Base-by-base conservation (phyloP, 2,113 vertebrate genomes). In the Xyliphius kryptos region DNA sequence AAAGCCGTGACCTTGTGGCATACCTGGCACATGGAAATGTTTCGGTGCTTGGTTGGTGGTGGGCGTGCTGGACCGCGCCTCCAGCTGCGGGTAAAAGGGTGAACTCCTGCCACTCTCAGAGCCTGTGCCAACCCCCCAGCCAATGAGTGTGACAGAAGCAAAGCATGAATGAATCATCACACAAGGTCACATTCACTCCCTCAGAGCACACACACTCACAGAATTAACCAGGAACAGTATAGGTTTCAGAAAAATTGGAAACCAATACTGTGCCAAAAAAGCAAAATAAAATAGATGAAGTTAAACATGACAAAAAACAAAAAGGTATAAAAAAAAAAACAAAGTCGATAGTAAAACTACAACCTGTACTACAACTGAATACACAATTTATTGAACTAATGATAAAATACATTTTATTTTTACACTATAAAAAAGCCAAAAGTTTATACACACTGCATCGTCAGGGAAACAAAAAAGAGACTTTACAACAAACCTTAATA, bases 21-120 rank as follows among this genome's bases (percentile, higher is more conserved):
- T 97, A 98, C 96, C 96, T 97, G 96, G 96, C 79, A 98, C 90
- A 89, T 98, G 96, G 87, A 98, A 98, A 89, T 98, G 96, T 88
- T 91, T 97, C 81, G 96, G 95, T 46, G 91, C 90, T 86, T 97
- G 95, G 89, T 90, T 93, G 83, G 91, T 92, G 87, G 93, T 97
- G 61, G 96, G 92, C 78, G 92, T 95, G 82, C 88, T 91, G 81
- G 91, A 87, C 78, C 92, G 91, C 86, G 91, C 90, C 76, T 97
- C 93, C 85, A 90, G 88, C 83, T 95, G 93, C 88, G 91, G 90
- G 86, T 97, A 94, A 90, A 88, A 97, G 80, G 96, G 95, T 81
- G 96, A 98, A 82, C 94, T 98, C 86, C 92, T 91, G 83, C 95
- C 93, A 76, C 96, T 98, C 84, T 97, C 96, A 70, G 92, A 91